Base-by-base conservation (phyloP, 2,888 invertebrate species). In the Hipparchia sbordonii region DNA sequence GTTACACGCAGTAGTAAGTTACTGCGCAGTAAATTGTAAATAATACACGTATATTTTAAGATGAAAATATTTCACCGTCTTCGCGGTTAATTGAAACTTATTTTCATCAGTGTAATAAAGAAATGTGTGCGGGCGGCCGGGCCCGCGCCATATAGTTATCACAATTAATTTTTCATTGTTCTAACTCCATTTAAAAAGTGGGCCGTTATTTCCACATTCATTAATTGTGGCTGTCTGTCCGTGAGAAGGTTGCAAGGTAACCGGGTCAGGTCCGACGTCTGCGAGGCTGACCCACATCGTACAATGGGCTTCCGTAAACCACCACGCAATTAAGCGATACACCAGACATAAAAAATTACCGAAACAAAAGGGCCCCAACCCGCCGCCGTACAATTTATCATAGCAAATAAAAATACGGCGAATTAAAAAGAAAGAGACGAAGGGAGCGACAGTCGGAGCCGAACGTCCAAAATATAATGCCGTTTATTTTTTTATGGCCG, bases 341-440 rank as follows among this genome's bases (percentile, higher is more conserved):
- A 90, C 87, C 89, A 91, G 92, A 93, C 90, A 91, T 92, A 93
- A 93, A 93, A 92, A 92, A 92, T 89, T 91, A 91, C 91, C 88
- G 90, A 92, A 93, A 92, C 92, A 93, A 93, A 92, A 90, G 91
- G 85, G 84, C 82, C 83, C 82, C 81, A 77, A 81, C 82, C 85
- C 86, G 80, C 85, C 86, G 87, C 89, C 84, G 89, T 88, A 92
- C 92, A 92, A 93, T 93, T 93, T 93, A 93, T 93, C 93, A 93
- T 93, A 91, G 89, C 90, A 90, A 93, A 93, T 93, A 93, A 92
- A 93, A 93, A 92, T 92, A 92, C 89, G 87, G 86, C 83, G 89
- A 91, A 92, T 91, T 92, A 92, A 93, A 93, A 93, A 91, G 90
- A 92, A 93, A 90, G 91, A 88, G 86, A 92, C 84, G 87, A 90